phyloP scores from a whole-genome alignment of 2,113 vertebrate genomes.

The Gambusia holbrooki region DNA sequence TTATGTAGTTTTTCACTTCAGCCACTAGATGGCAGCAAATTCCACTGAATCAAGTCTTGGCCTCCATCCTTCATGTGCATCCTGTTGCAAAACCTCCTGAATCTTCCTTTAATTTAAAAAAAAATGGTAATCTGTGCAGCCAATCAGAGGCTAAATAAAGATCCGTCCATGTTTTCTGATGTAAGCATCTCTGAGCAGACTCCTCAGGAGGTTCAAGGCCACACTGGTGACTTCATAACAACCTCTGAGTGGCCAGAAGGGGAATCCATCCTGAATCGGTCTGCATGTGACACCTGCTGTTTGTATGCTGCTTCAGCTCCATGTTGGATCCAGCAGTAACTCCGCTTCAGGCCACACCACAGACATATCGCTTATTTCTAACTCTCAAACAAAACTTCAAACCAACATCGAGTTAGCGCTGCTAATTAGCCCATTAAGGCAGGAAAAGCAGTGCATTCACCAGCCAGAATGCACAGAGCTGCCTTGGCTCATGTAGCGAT shows the following conservation, averaged over 20 bases:
- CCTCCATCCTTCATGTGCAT: not conserved
- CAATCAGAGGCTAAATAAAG: slow-evolving; percentile 10
- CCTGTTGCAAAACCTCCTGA: slow-evolving; percentile 26
- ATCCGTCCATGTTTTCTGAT: not conserved
- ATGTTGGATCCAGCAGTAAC: slow-evolving; percentile 10
- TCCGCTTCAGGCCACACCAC: slow-evolving; percentile 6
- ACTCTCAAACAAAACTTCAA: slow-evolving; percentile 33
- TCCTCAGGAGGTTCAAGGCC: slow-evolving; percentile 9
- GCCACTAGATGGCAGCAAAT: slow-evolving; percentile 80
- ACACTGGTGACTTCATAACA: slow-evolving; percentile 35
- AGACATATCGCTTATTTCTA: slow-evolving; percentile 33
- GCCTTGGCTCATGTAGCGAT: not conserved
- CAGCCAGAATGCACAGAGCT: slow-evolving; percentile 9
- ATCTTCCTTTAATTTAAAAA: slow-evolving; percentile 41
- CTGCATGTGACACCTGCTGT: slow-evolving; percentile 30
- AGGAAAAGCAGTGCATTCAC: slow-evolving; percentile 27
- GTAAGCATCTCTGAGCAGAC: slow-evolving; percentile 3
- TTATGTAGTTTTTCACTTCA: not conserved
- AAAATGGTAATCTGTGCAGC: slow-evolving; percentile 18
- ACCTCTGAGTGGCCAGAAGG: slow-evolving; percentile 41
- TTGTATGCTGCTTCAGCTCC: slow-evolving; percentile 25
- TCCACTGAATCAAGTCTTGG: slow-evolving; percentile 23
- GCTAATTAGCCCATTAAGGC: slow-evolving; percentile 55
- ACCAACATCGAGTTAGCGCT: slow-evolving; percentile 29
- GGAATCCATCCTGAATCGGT: slow-evolving; percentile 31